Evolutionary conservation across 2,113 vertebrate species (phyloP).

Genomic region (Scomber colias): DNA sequence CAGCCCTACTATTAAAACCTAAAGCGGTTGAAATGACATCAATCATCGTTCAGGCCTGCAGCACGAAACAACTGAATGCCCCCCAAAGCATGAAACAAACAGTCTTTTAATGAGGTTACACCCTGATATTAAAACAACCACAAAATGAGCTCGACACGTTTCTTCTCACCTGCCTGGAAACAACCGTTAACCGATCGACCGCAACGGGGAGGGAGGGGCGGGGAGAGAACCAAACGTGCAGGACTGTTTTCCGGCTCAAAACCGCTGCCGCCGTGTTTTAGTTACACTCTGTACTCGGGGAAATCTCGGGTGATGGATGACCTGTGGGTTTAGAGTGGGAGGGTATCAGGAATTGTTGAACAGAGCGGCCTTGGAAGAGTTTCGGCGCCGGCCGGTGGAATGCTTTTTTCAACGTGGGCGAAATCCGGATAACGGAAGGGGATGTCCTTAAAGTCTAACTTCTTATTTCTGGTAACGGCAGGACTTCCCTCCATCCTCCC

Average conservation of each 20-base stretch:
- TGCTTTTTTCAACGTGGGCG: conserved; percentile 31
- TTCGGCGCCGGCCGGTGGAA: conserved; percentile 55
- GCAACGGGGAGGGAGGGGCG: not conserved
- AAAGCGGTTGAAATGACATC: not conserved
- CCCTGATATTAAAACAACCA: not conserved
- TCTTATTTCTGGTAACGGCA: conserved; percentile 56
- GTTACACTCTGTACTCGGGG: conserved; percentile 55
- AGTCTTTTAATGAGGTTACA: not conserved
- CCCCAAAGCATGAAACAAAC: not conserved
- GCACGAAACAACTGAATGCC: not conserved
- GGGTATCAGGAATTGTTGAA: conserved; percentile 15
- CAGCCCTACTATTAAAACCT: too few species aligned
- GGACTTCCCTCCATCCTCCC: conserved; percentile 64
- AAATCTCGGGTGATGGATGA: conserved; percentile 26
- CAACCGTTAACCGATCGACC: not conserved
- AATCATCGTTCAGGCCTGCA: too few species aligned
- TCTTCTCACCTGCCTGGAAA: not conserved
- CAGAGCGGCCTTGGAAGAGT: conserved; percentile 65
- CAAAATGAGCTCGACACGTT: not conserved
- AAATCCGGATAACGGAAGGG: conserved; percentile 42
- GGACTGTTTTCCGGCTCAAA: not conserved
- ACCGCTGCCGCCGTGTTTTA: conserved; percentile 36
- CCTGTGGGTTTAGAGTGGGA: not conserved
- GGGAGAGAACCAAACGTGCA: not conserved
- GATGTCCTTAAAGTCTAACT: conserved; percentile 30